Base-by-base conservation (phyloP, 2,797 vertebrate genomes). In the Pangasius djambal region DNA sequence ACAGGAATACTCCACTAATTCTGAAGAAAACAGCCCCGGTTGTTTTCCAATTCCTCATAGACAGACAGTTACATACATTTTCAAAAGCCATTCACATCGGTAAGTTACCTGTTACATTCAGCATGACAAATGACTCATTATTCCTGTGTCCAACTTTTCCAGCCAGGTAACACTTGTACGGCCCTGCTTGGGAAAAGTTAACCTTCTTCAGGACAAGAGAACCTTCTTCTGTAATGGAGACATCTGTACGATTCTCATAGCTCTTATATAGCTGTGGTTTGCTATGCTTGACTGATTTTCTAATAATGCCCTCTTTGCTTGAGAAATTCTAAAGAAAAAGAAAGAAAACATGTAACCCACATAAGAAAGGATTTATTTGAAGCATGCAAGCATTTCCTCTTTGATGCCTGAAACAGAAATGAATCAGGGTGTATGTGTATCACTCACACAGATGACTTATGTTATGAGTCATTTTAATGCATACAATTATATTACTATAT, bases 61-160 rank as follows among this genome's bases (percentile, higher is more conserved):
- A 16, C 74, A 52, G 6, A 34, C 52, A n/a, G 28, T 16, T 78
- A 79, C 22, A 61, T 40, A 40, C 34, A 37, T 37, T 59, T 59
- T 37, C 25, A 67, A 31, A 84, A 6, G 6, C 40, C 22, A 18
- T 65, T 83, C 1, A 22, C 25, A 83, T 70, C 40, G 4, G 72
- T 25, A 83, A n/a, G 1, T 63, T 91, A 97, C 96, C 95, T 6
- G 88, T 0, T 40, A 96, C 90, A 0, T 0, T 88, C 2, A 97
- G 91, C 1, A 0, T 0, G 52, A 95, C 67, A 0, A 0, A 0
- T 0, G 22, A 28, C 0, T 92, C 0, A 10, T 5, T 0, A 83
- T 93, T 95, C 83, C 0, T 69, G 3, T 7, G 0, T 12, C 95
- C 95, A 8, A 94, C 31, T 0, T 87, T 86, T 55, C 91, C 95